Evolutionary conservation across 2,797 vertebrate genomes (phyloP).

Genomic region (Carcharodon carcharias): DNA sequence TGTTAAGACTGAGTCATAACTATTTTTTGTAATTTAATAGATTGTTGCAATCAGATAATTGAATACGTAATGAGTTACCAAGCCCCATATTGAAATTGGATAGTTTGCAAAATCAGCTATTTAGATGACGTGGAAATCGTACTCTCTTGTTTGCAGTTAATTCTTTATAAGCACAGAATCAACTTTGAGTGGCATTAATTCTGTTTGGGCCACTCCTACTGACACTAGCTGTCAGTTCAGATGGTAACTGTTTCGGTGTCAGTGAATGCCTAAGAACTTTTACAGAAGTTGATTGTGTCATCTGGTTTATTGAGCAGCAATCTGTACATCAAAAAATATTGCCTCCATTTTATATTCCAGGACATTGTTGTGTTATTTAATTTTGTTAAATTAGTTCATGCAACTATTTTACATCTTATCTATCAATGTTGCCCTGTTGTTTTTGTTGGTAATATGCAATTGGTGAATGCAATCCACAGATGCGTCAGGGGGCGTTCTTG

Average conservation of each 20-base stretch:
- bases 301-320: not conserved
- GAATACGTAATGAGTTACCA: not conserved
- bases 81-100: not conserved
- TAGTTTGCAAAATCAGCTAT: not conserved
- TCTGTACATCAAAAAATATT: conserved; percentile 10
- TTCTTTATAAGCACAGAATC: not conserved
- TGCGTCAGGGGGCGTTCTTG: conserved; percentile 81
- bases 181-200: not conserved
- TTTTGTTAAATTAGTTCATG: conserved; percentile 39
- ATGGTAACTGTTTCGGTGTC: not conserved
- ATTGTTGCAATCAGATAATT: not conserved
- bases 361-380: conserved; percentile 42
- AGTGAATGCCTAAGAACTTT: not conserved
- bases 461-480: conserved; percentile 52
- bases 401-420: not conserved
- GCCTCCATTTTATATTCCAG: conserved; percentile 45
- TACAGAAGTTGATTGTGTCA: not conserved
- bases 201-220: not conserved
- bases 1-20: not conserved
- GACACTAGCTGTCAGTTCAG: not conserved
- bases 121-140: not conserved
- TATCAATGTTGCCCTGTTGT: conserved; percentile 3
- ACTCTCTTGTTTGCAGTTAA: not conserved
- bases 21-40: not conserved
- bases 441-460: conserved; percentile 37